phyloP scores from a whole-genome alignment of 2,797 vertebrate species.

The Bufotes viridis region DNA sequence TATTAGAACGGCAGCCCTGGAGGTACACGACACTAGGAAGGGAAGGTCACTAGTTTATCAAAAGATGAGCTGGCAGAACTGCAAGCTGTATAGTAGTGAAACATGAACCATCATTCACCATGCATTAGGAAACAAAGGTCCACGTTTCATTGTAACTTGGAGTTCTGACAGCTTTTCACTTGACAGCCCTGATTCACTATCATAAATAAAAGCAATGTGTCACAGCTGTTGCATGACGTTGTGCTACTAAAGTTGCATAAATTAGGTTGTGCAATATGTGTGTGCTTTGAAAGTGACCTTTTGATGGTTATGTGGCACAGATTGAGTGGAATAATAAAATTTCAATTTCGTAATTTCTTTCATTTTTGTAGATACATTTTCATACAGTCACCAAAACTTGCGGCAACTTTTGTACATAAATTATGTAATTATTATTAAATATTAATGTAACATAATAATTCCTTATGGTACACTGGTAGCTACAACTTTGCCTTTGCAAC shows the following conservation, averaged over 20 bases:
- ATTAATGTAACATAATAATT: neutral
- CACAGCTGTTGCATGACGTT: neutral
- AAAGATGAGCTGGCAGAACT: neutral
- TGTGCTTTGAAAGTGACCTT: too few species aligned
- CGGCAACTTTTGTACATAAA: neutral
- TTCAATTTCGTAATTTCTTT: neutral
- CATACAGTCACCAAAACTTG: neutral
- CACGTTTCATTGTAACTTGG: neutral
- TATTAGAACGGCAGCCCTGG: too few species aligned
- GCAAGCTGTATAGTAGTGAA: neutral
- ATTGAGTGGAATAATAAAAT: neutral
- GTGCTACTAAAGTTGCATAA: neutral
- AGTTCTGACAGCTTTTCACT: neutral
- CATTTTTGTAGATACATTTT: neutral
- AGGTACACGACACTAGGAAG: too few species aligned
- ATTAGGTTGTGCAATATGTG: too few species aligned
- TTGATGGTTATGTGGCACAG: neutral
- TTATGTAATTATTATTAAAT: neutral
- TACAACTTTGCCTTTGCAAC: neutral
- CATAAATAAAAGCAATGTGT: neutral
- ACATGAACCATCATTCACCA: neutral
- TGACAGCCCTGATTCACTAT: neutral
- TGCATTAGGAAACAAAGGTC: neutral
- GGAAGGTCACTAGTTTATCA: too few species aligned
- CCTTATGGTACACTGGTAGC: neutral